Percentiles rank a stretch among this genome's conserved stretches.
Evolutionary conservation across 2,888 invertebrate genomes (phyloP).

Genomic region (Itoplectis maculator): DNA sequence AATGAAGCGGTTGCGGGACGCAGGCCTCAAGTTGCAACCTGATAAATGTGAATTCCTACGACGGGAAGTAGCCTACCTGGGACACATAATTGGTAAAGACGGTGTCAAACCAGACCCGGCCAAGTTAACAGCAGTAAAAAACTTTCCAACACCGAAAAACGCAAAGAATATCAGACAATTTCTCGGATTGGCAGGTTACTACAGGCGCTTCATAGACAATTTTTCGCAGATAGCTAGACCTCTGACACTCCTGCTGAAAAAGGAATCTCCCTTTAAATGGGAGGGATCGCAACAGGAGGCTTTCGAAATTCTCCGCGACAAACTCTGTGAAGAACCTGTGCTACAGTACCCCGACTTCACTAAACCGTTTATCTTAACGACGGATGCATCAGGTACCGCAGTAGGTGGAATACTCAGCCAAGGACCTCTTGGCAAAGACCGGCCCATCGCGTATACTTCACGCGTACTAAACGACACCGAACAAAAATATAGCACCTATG

Average conservation of each 20-base stretch:
- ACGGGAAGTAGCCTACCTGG: conserved; percentile 65
- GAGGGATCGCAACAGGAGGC: conserved; percentile 31
- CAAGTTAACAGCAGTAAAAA: conserved; percentile 52
- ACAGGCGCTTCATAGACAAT: conserved; percentile 35
- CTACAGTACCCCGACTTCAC: conserved; percentile 62
- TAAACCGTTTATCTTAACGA: conserved; percentile 58
- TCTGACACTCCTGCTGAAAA: conserved; percentile 32
- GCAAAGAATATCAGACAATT: conserved; percentile 33
- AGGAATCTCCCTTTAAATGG: conserved; percentile 51
- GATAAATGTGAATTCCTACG: conserved; percentile 67
- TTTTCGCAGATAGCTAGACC: conserved; percentile 30
- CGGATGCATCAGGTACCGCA: conserved; percentile 63
- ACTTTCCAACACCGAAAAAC: conserved; percentile 58
- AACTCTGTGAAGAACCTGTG: conserved; percentile 51
- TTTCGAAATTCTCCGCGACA: conserved; percentile 38
- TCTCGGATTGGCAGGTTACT: conserved; percentile 33
- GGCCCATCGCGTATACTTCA: conserved; percentile 61
- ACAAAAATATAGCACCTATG: conserved; percentile 63
- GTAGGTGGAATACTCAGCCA: conserved; percentile 64
- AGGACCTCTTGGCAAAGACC: conserved; percentile 48
- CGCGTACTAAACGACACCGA: conserved; percentile 54
- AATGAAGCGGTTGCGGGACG: conserved; percentile 14
- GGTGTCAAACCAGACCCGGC: conserved; percentile 64
- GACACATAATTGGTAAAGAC: conserved; percentile 64
- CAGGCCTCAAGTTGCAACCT: conserved; percentile 68